Base-by-base conservation (phyloP, 2,113 vertebrate species). In the Columba janthina region DNA sequence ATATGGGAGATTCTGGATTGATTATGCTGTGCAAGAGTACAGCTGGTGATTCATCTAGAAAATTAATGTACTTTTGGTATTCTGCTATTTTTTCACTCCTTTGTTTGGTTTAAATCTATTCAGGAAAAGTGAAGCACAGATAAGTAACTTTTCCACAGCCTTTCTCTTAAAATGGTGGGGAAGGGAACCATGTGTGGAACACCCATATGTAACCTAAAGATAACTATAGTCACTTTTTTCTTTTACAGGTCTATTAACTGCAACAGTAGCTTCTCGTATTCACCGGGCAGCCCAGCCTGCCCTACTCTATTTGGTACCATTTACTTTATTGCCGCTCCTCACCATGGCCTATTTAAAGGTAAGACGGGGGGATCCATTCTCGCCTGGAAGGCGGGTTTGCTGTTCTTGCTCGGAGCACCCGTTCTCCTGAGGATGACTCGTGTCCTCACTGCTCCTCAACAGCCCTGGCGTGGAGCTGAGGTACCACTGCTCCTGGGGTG, bases 291-390 rank as follows among this genome's bases (percentile, higher is more conserved):
- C 99, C 89, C 99, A 99, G 97, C 99, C 99, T 1, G 99, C 99
- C 89, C 98, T 99, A 31, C 99, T 99, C 88, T 99, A 99, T 97
- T 98, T 99, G 98, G 99, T 99, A 96, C 99, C 99, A 11, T 99
- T 99, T 94, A 99, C 99, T 98, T 98, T 99, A 97, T 98, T 99
- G 98, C 99, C 99, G 77, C 99, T 99, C 96, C 99, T 99, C 98
- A 99, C 99, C 25, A 99, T 99, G 99, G 99, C 99, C 98, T 99
- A 99, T 97, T 98, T 99, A 98, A 99, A 99, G 99, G 99, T 99
- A 98, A 93, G 98, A n/a, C 22, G 5, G 67, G 61, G 31, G 56
- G 17, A 26, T 15, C 3, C 3, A 1, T 10, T 31, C 4, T 5
- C 76, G 91, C 81, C 65, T 36, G 89, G 72, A 58, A 42, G 24